Base-by-base conservation (phyloP, 2,888 invertebrate genomes). In the Microplitis manilae region DNA sequence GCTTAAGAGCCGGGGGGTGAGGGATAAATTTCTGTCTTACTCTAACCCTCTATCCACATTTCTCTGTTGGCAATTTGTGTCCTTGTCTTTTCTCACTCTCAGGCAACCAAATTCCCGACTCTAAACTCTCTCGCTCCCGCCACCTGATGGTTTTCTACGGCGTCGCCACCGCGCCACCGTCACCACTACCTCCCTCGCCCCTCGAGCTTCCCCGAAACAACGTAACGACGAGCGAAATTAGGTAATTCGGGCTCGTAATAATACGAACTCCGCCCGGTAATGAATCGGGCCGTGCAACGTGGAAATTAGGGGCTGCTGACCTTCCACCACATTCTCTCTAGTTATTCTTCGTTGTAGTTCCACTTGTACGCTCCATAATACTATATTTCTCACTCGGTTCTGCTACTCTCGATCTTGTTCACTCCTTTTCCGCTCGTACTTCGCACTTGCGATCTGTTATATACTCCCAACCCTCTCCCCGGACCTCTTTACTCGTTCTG, bases 211-310 rank as follows among this genome's bases (percentile, higher is more conserved):
- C 74, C 81, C 86, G 87, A 87, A 88, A 88, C 88, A 88, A 87
- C 87, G 86, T 88, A 89, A 89, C 88, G 88, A 88, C 86, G 86
- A 86, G 86, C 87, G 86, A 88, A 89, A 89, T 89, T 89, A 88
- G 89, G 89, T 88, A 89, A 89, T 89, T 89, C 88, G 86, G 88
- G 86, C 85, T 87, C 88, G 86, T 88, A 89, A 89, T 89, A 89
- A 88, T 87, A 86, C 87, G 87, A 86, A 84, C 84, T 83, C 83
- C 85, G 83, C 82, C 83, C 81, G 84, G 87, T 88, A 88, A 88
- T 88, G 88, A 88, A 88, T 87, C 88, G 88, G 85, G 86, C 84
- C 70, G 78, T 76, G 74, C 76, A 79, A 78, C 73, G 77, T 79
- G 75, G 85, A 87, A 88, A 87, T 88, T 87, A 86, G 87, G 86